These are phyloP conservation scores for Labia minor DNA, from an alignment of 2,888 invertebrate species.

Conservation along the genomic window DNA sequence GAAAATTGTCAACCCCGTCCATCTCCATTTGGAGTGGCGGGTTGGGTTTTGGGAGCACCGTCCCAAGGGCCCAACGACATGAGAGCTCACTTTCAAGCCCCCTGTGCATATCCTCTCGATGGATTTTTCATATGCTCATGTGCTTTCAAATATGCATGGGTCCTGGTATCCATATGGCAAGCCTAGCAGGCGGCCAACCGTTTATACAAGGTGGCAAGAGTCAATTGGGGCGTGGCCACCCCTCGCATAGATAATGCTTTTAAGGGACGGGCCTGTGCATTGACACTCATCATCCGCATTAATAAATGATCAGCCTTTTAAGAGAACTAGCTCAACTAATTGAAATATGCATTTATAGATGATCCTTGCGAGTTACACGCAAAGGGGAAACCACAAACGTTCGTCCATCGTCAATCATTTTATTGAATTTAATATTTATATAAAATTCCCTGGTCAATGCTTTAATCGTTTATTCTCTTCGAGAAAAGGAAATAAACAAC, in stretches of 20 bases:
- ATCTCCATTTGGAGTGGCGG: not conserved
- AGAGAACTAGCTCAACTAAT: not conserved
- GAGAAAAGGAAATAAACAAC: too few relatives aligned
- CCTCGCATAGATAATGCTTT: not conserved
- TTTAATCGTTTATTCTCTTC: not conserved
- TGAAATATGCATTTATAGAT: not conserved
- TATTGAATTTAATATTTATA: not conserved
- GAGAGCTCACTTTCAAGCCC: not conserved
- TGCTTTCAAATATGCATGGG: not conserved
- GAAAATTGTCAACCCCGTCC: too few relatives aligned
- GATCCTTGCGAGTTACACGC: not conserved
- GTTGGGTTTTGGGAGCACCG: not conserved
- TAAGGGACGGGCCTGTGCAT: not conserved
- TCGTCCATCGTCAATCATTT: not conserved
- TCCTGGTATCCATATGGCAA: not conserved
- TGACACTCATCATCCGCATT: not conserved
- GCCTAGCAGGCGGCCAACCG: not conserved
- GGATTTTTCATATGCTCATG: not conserved
- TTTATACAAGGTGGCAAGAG: not conserved
- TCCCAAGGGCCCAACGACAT: not conserved
- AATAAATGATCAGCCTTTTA: not conserved
- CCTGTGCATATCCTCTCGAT: not conserved
- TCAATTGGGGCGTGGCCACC: not conserved
- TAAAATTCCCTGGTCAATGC: not conserved
- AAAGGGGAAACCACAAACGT: not conserved